phyloP scores from a whole-genome alignment of 2,113 vertebrate genomes.

The Diadophis punctatus region DNA sequence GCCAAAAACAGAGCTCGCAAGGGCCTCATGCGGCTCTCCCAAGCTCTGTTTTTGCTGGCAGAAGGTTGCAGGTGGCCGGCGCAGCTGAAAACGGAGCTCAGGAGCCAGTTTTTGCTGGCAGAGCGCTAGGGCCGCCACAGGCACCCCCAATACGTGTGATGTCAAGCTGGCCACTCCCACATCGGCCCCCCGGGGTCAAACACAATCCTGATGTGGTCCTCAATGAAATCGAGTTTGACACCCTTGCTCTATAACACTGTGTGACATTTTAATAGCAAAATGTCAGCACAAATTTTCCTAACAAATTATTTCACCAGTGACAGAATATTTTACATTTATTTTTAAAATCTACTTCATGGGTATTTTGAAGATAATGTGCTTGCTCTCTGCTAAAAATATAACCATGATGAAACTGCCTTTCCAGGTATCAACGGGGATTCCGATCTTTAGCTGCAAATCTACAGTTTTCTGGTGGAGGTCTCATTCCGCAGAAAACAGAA shows the following conservation, averaged over 20 bases:
- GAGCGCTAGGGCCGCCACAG: too few relatives aligned
- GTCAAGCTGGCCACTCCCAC: too few relatives aligned
- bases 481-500: background rate
- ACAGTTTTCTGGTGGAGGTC: conserved; percentile 52
- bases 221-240: too few relatives aligned
- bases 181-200: too few relatives aligned
- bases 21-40: too few relatives aligned
- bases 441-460: conserved; percentile 85
- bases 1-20: too few relatives aligned
- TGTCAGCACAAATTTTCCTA: background rate
- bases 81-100: too few relatives aligned
- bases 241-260: background rate
- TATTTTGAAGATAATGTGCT: background rate
- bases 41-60: too few relatives aligned
- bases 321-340: background rate
- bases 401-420: background rate
- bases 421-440: conserved; percentile 90
- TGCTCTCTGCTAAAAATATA: background rate
- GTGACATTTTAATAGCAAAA: background rate
- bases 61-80: too few relatives aligned
- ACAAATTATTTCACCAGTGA: background rate
- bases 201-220: too few relatives aligned
- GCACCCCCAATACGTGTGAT: too few relatives aligned
- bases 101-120: too few relatives aligned
- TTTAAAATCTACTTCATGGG: background rate